These are phyloP conservation scores for Venturia canescens DNA, from an alignment of 1,140 invertebrate genomes.

Conservation along the genomic window DNA sequence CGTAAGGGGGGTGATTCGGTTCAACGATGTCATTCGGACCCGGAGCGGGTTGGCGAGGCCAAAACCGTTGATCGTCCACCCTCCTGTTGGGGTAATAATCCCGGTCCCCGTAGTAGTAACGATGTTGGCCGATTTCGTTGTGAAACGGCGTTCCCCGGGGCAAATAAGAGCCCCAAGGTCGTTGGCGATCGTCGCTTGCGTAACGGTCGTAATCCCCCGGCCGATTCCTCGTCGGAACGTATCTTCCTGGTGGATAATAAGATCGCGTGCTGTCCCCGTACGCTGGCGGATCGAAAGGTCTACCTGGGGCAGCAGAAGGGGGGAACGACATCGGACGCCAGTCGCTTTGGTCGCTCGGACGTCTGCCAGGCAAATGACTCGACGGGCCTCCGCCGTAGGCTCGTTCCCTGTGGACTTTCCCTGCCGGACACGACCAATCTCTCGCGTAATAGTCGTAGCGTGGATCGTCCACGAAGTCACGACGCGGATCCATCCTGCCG, in stretches of 20 bases:
- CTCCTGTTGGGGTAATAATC: background rate
- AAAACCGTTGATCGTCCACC: no score
- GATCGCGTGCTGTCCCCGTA: no score
- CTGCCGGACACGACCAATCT: conserved; percentile 76
- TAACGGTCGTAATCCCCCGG: conserved; percentile 36
- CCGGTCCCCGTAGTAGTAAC: background rate
- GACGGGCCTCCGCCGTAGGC: conserved; percentile 15
- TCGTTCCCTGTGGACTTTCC: background rate
- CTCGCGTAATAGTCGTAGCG: conserved; percentile 88
- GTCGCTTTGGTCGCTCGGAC: background rate
- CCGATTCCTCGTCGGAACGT: conserved; percentile 34
- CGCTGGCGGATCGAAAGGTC: background rate
- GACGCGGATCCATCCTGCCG: conserved; percentile 79
- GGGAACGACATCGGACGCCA: background rate
- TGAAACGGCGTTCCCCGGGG: background rate
- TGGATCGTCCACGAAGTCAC: conserved; percentile 82
- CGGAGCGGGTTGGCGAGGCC: no score
- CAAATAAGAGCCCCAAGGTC: conserved; percentile 6
- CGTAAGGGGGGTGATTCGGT: no score
- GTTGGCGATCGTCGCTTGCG: conserved; percentile 27
- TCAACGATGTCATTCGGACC: no score
- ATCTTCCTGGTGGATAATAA: conserved; percentile 48
- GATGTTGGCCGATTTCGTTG: background rate
- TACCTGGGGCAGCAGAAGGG: background rate
- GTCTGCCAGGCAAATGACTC: background rate